Base-by-base conservation (phyloP, 2,797 vertebrate genomes). In the Luscinia luscinia region DNA sequence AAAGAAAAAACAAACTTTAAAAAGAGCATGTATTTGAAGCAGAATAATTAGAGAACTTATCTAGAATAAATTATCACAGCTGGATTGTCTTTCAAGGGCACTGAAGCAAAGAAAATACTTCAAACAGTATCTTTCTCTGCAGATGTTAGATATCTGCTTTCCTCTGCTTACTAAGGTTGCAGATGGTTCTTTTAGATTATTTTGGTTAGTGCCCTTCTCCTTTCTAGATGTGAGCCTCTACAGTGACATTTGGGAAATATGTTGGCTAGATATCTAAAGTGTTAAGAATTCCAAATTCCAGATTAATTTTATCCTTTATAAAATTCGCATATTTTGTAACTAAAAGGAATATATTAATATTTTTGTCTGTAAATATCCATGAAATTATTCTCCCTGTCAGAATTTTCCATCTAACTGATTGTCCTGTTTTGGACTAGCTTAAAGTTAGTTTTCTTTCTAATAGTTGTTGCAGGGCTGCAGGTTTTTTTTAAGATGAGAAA, bases 21-120 rank as follows among this genome's bases (percentile, higher is more conserved):
- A 59, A 66, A 58, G 1, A 2, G 0, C 14, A 34, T 0, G 0
- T 7, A 32, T 59, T 24, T 66, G 51, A 82, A 89, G 14, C 24
- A 75, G 36, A 62, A 85, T 70, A 26, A 69, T 94, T 81, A 61
- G 6, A 45, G 8, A 59, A 81, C 1, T 54, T 75, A 41, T 5
- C 11, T 81, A 48, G 38, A 73, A 87, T 46, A 90, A 88, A 49
- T 92, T 61, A 27, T 61, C 46, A 52, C 40, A 81, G 15, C 11
- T 86, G 36, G 9, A 45, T 90, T 95, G 28, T 75, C 28, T 12
- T 61, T 19, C 30, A 90, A 62, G 21, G 32, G 5, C 58, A 72
- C 32, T 52, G 41, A 92, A 90, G 17, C n/a, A 81, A 84, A 59
- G 3, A 9, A 12, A 18, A 55, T 6, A 46, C 6, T 84, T 75